These are phyloP conservation scores for Euplagia quadripunctaria DNA, from an alignment of 2,888 invertebrate genomes.

Conservation along the genomic window DNA sequence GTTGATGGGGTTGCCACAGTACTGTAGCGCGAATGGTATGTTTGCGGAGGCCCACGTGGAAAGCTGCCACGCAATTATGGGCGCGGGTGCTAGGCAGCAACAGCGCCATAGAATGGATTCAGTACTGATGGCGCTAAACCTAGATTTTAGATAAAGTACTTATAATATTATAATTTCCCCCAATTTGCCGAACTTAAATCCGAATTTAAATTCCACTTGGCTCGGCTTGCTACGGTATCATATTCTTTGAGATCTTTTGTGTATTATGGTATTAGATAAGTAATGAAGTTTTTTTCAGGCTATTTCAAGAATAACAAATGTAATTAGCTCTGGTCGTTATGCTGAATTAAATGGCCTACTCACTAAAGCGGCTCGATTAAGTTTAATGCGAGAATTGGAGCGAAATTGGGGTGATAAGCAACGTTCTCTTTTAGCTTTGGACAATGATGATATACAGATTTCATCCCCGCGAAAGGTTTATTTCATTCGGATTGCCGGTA, in stretches of 20 bases:
- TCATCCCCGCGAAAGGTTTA: conserved; percentile 81
- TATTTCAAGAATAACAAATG: conserved; percentile 78
- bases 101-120: too few relatives aligned
- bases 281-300: conserved; percentile 63
- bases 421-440: conserved; percentile 70
- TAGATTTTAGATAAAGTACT: neutral
- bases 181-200: neutral
- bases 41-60: too few relatives aligned
- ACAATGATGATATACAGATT: conserved; percentile 78
- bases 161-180: neutral
- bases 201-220: neutral
- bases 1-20: too few relatives aligned
- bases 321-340: conserved; percentile 76
- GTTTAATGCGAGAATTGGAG: conserved; percentile 77
- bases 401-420: conserved; percentile 78
- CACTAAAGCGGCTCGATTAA: conserved; percentile 78
- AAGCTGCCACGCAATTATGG: too few relatives aligned
- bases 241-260: neutral
- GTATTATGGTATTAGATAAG: neutral
- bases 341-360: conserved; percentile 77
- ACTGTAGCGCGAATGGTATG: too few relatives aligned
- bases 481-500: conserved; percentile 82
- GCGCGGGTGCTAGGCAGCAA: too few relatives aligned
- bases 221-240: neutral
- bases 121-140: neutral